These are phyloP conservation scores for Etheostoma spectabile DNA, from an alignment of 2,113 vertebrate genomes.

Conservation along the genomic window DNA sequence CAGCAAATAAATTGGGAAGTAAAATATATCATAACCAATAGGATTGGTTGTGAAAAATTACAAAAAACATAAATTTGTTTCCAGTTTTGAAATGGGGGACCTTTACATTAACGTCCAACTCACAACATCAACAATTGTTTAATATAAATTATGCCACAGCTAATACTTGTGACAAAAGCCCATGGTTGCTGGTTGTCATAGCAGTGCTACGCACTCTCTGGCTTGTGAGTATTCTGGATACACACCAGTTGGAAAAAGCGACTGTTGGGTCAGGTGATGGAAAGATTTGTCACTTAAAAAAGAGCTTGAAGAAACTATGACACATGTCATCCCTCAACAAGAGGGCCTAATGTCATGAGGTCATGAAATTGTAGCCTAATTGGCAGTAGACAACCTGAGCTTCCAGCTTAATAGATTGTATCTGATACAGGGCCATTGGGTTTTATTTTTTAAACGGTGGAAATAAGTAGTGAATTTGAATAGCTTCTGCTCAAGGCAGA, in stretches of 20 bases:
- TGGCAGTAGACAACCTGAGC: not conserved
- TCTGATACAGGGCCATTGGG: not conserved
- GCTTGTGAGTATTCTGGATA: not conserved
- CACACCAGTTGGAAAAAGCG: not conserved
- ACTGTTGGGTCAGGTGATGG: not conserved
- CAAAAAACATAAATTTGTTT: too few relatives aligned
- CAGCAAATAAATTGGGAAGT: not conserved
- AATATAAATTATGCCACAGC: not conserved
- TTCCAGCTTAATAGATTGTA: not conserved
- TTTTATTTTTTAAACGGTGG: too few relatives aligned
- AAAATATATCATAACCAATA: not conserved
- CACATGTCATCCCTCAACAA: not conserved
- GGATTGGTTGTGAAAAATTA: not conserved
- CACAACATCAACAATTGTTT: not conserved
- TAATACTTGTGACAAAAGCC: not conserved
- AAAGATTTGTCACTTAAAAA: not conserved
- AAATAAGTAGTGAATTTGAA: not conserved
- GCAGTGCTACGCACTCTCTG: not conserved
- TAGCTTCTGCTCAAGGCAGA: conserved; percentile 10
- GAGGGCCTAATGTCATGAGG: not conserved
- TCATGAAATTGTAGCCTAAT: too few relatives aligned
- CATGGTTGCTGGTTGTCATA: not conserved
- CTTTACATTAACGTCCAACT: too few relatives aligned
- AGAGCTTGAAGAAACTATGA: not conserved
- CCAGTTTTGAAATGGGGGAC: too few relatives aligned